Evolutionary conservation across 1,140 invertebrate genomes (phyloP), one percentile per base, ranked within the genome.

Genomic region (Anoplophora glabripennis): DNA sequence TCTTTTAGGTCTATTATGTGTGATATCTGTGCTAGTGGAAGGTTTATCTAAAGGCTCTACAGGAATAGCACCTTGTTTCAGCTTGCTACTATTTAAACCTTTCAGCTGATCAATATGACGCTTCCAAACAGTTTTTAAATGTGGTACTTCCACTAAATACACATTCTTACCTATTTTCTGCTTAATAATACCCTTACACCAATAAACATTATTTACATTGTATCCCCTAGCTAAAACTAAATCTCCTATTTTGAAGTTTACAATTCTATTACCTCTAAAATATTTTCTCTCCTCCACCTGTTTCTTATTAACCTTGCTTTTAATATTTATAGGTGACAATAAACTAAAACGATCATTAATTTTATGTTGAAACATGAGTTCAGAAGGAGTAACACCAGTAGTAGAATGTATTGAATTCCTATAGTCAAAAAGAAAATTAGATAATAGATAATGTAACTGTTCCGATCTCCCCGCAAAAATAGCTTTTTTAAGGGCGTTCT

Each of bases 401-500:
- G 48, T 53, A 15, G 48, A 46, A 14, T 59, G 48, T 10, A 34
- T n/a, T 18, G 48, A 37, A 42, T 51, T 53, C 21, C 57, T 38
- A 59, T 53, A 59, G 10, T 14, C 14, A 40, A 59, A 42, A 10
- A 59, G 42, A 45, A 38, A 59, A 21, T 44, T 11, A 12, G 11
- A 38, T n/a, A 52, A 36, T 34, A 37, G n/a, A 15, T 15, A 18
- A 52, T 52, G 8, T n/a, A 15, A 14, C 15, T 36, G 8, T 37
- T 15, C 33, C 3, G 21, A 9, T 18, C 18, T 21, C n/a, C 18
- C 11, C 36, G 35, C 48, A 10, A 11, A 12, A n/a, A 36, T 17
- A n/a, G 48, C 54, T 62, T 72, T 73, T 57, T 57, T 66, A 15
- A 70, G 45, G 4, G 68, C 44, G 9, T 52, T 63, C 60, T 71